Percentiles rank a stretch among this genome's conserved stretches.
phyloP scores from a whole-genome alignment of 1,140 invertebrate species.

The Trichogramma pretiosum region DNA sequence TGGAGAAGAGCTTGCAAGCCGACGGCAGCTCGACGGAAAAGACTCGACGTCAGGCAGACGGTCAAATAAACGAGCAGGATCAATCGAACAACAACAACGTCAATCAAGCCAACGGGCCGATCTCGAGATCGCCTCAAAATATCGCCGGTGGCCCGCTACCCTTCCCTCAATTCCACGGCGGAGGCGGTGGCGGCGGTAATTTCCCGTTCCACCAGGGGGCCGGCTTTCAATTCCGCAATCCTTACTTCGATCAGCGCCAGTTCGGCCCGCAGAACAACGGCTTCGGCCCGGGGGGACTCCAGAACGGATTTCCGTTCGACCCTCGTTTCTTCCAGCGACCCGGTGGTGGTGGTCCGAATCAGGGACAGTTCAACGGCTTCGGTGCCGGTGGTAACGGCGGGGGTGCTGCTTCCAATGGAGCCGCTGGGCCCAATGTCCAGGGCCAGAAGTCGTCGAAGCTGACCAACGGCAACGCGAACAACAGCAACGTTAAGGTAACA shows the following conservation, averaged over 20 bases:
- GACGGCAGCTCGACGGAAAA: background rate
- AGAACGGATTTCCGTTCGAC: background rate
- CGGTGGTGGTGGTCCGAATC: too few species aligned
- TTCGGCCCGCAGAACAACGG: background rate
- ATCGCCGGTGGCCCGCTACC: too few species aligned
- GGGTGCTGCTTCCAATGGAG: too few species aligned
- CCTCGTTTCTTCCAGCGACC: slow-evolving; percentile 2
- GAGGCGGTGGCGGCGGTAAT: too few species aligned
- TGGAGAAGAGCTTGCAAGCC: slow-evolving; percentile 8
- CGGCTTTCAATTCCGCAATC: slow-evolving; percentile 2
- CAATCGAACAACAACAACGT: too few species aligned
- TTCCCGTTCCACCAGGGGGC: slow-evolving; percentile 11
- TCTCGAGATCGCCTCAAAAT: background rate
- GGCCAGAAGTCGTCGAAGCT: background rate
- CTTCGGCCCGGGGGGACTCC: background rate
- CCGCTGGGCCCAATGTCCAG: background rate
- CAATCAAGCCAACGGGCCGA: too few species aligned
- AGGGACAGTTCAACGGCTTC: too few species aligned
- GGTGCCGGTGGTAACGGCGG: too few species aligned
- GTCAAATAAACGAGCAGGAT: too few species aligned
- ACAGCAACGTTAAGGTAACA: slow-evolving; percentile 7
- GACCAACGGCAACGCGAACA: background rate
- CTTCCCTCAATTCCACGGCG: background rate
- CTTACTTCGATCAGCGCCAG: background rate
- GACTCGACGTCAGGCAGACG: background rate